Conservation (phyloP, 1,140 invertebrate genomes). For the Diploscapter pachys region DNA sequence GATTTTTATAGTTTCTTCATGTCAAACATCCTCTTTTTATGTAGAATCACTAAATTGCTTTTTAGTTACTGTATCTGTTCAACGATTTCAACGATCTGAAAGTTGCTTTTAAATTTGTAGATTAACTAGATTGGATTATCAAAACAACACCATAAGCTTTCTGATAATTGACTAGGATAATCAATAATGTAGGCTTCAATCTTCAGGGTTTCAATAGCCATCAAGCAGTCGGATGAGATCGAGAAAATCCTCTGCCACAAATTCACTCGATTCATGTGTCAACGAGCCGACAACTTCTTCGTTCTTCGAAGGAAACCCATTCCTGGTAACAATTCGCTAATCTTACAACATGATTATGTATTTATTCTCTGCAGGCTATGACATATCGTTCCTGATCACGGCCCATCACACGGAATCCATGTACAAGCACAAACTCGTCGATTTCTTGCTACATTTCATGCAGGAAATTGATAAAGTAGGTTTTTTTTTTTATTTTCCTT, state of each 20-base stretch:
- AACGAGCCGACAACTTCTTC: conserved; percentile 96
- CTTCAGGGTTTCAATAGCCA: conserved; percentile 63
- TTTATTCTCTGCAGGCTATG: conserved; percentile 71
- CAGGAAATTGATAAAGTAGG: conserved; percentile 91
- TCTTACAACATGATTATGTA: neutral
- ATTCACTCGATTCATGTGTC: conserved; percentile 94
- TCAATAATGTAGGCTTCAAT: too few relatives aligned
- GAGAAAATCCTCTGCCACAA: conserved; percentile 99
- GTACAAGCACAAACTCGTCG: conserved; percentile 98
- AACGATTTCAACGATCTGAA: too few relatives aligned
- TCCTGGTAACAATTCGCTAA: conserved; percentile 56
- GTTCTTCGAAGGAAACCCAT: conserved; percentile 91
- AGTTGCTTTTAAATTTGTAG: too few relatives aligned
- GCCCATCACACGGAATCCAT: conserved; percentile 99
- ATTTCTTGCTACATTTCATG: conserved; percentile 99
- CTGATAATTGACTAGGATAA: too few relatives aligned
- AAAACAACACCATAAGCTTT: too few relatives aligned
- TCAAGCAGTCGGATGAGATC: conserved; percentile 88
- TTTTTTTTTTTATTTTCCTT: neutral
- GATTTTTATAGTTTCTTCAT: too few relatives aligned
- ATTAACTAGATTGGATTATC: too few relatives aligned
- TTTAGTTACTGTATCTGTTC: too few relatives aligned
- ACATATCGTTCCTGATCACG: conserved; percentile 98
- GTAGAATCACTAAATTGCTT: too few relatives aligned
- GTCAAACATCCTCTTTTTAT: too few relatives aligned